Conservation (phyloP, 2,797 vertebrate species). For the Halcyon badia region DNA sequence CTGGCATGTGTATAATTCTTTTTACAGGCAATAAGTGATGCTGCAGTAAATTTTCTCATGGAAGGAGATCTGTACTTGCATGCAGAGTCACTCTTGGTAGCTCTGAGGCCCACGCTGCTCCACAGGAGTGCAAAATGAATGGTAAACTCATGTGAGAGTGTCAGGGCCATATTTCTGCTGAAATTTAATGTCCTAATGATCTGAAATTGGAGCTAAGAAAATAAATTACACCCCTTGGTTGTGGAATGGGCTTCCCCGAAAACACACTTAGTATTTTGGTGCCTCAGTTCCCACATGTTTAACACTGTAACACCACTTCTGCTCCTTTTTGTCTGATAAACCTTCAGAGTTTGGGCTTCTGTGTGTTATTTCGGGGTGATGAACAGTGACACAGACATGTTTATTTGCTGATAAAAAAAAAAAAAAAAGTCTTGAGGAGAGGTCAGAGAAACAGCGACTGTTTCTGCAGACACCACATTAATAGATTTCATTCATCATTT, state of each 20-base stretch:
- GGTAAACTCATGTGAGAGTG: neutral
- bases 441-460: neutral
- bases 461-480: neutral
- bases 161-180: neutral
- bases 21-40: constrained; percentile 9
- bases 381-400: neutral
- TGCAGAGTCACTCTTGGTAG: neutral
- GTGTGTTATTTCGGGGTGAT: neutral
- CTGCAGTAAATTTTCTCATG: neutral
- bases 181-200: neutral
- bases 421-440: neutral
- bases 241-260: neutral
- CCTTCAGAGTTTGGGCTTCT: neutral
- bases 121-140: neutral
- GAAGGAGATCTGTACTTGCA: neutral
- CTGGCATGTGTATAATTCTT: neutral
- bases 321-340: neutral
- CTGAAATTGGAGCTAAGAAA: neutral
- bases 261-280: neutral
- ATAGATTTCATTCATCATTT: neutral
- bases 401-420: neutral
- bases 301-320: neutral
- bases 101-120: neutral
- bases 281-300: neutral
- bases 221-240: neutral